A percentile compares a stretch with the other conserved stretches of the same genome.
Evolutionary conservation across 2,797 vertebrate species (phyloP).

Genomic region (Jordanella pulchra): DNA sequence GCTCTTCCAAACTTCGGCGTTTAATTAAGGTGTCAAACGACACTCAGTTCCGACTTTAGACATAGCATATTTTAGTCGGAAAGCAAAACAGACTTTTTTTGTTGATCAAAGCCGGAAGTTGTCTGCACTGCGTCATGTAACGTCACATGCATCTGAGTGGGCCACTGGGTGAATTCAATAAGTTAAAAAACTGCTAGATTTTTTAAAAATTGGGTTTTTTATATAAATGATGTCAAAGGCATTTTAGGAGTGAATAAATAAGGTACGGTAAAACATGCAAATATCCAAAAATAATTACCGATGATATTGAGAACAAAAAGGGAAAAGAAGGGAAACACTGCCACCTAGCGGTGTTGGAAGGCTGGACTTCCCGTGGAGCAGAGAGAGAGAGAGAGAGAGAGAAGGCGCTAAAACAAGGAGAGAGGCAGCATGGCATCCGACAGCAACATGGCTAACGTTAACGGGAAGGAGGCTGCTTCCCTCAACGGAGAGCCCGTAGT

Average conservation of each 20-base stretch:
- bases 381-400: background rate
- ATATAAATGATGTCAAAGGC: background rate
- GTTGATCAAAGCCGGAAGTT: conserved; percentile 2
- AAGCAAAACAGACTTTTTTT: background rate
- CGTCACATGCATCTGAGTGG: background rate
- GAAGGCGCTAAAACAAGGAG: conserved; percentile 66
- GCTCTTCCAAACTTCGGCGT: background rate
- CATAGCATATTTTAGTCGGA: too few relatives aligned
- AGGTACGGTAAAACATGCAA: background rate
- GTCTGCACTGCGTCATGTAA: background rate
- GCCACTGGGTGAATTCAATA: background rate
- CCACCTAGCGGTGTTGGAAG: background rate
- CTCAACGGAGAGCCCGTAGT: conserved; percentile 76
- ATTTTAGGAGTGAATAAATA: too few relatives aligned
- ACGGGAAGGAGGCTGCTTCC: conserved; percentile 55
- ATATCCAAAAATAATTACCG: too few relatives aligned
- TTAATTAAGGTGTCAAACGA: background rate
- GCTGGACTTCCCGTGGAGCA: conserved; percentile 55
- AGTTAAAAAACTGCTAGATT: background rate
- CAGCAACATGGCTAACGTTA: conserved; percentile 66
- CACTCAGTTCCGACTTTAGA: background rate
- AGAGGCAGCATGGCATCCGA: conserved; percentile 73
- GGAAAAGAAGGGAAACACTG: background rate
- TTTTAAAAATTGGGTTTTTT: background rate
- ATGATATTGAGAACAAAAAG: background rate